Evolutionary conservation across 2,113 vertebrate genomes (phyloP).

Genomic region (Myxocyprinus asiaticus): DNA sequence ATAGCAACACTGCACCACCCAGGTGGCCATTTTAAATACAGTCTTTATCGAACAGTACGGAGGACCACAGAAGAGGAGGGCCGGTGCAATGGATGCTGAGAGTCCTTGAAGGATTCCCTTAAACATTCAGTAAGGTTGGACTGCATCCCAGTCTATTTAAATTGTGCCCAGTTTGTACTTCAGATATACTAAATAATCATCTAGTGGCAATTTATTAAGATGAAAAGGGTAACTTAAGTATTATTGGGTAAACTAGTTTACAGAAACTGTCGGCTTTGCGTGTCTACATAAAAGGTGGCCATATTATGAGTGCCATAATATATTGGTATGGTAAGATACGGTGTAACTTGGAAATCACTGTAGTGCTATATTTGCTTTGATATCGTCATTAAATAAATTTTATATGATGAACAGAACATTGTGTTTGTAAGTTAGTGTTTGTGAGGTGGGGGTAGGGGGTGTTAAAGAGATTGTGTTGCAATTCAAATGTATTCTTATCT

Average conservation of each 20-base stretch:
- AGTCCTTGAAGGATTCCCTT: slow-evolving; percentile 65
- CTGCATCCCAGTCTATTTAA: slow-evolving; percentile 53
- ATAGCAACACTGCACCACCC: slow-evolving; percentile 24
- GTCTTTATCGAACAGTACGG: slow-evolving; percentile 61
- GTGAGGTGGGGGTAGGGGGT: not conserved
- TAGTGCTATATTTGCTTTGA: slow-evolving; percentile 86
- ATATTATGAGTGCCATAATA: slow-evolving; percentile 82
- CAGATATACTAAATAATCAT: slow-evolving; percentile 66
- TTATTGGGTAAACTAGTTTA: slow-evolving; percentile 75
- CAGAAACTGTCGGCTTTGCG: slow-evolving; percentile 78
- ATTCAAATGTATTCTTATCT: not conserved
- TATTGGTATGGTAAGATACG: slow-evolving; percentile 83
- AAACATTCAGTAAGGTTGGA: slow-evolving; percentile 49
- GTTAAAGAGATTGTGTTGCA: slow-evolving; percentile 2
- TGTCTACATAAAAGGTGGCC: slow-evolving; percentile 81
- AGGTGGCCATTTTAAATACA: slow-evolving; percentile 43
- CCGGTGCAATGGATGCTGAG: slow-evolving; percentile 81
- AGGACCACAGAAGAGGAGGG: slow-evolving; percentile 67
- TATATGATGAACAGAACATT: slow-evolving; percentile 73
- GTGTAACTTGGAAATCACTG: slow-evolving; percentile 83
- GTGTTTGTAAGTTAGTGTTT: slow-evolving; percentile 51
- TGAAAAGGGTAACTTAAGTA: slow-evolving; percentile 66
- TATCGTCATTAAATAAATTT: slow-evolving; percentile 85
- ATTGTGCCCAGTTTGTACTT: slow-evolving; percentile 70
- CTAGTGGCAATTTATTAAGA: slow-evolving; percentile 68